A percentile compares a stretch with the other conserved stretches of the same genome.
phyloP scores from a whole-genome alignment of 1,140 invertebrate species.

The Meloidogyne floridensis region DNA sequence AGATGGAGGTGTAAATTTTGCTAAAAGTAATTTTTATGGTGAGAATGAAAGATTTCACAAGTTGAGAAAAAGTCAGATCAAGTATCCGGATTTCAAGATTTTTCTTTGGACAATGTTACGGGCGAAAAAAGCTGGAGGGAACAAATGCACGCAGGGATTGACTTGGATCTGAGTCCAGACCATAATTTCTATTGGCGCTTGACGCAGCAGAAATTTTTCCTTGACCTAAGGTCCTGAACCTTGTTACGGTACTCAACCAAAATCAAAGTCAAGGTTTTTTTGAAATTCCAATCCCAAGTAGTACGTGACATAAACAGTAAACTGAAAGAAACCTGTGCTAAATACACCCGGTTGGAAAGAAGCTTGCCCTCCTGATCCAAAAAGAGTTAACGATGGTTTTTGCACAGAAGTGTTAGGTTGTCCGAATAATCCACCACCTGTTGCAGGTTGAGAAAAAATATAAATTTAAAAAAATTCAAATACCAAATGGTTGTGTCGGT shows the following conservation, averaged over 20 bases:
- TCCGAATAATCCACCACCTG: background rate
- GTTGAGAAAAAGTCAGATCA: too few relatives aligned
- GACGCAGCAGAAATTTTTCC: too few relatives aligned
- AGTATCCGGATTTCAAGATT: too few relatives aligned
- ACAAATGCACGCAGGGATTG: too few relatives aligned
- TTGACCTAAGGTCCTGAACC: too few relatives aligned
- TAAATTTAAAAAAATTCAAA: background rate
- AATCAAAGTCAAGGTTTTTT: too few relatives aligned
- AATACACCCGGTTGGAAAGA: background rate
- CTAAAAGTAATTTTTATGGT: background rate
- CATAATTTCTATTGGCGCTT: too few relatives aligned
- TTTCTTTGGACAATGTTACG: too few relatives aligned
- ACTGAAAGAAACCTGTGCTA: background rate
- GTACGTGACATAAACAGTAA: background rate
- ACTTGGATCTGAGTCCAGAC: too few relatives aligned
- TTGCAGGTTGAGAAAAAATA: background rate
- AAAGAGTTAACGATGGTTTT: background rate
- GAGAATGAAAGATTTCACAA: background rate
- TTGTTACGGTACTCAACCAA: too few relatives aligned
- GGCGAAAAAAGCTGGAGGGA: too few relatives aligned
- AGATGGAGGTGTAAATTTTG: slow-evolving; percentile 39
- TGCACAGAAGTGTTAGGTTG: background rate
- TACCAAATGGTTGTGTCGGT: background rate
- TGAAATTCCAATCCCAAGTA: too few relatives aligned
- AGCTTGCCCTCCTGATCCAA: background rate